phyloP scores from a whole-genome alignment of 2,888 invertebrate genomes.

The Ethmia dodecea region DNA sequence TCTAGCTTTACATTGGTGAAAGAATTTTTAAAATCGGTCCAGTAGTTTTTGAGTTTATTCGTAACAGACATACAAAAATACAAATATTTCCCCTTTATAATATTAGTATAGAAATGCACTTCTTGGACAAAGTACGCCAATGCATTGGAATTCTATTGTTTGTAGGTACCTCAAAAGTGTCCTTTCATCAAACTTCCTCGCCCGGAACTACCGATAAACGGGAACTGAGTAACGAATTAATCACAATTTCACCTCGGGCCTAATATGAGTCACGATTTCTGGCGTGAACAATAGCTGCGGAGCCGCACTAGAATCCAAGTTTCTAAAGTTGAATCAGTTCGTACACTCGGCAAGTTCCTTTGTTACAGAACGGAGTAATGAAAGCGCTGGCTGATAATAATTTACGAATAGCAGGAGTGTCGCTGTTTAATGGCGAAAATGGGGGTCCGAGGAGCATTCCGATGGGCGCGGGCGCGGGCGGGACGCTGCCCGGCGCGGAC shows the following conservation, averaged over 20 bases:
- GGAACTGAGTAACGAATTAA: slow-evolving; percentile 71
- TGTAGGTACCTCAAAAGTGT: too few species aligned
- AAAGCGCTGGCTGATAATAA: slow-evolving; percentile 75
- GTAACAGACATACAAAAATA: too few species aligned
- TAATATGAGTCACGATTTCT: slow-evolving; percentile 70
- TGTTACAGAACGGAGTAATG: slow-evolving; percentile 70
- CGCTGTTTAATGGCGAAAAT: slow-evolving; percentile 70
- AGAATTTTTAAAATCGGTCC: too few species aligned
- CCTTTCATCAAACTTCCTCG: slow-evolving; percentile 55
- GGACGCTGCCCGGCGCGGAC: slow-evolving; percentile 35
- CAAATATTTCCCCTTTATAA: too few species aligned
- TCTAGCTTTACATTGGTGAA: too few species aligned
- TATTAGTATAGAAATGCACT: too few species aligned
- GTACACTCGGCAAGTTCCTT: slow-evolving; percentile 68
- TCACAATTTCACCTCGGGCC: slow-evolving; percentile 72
- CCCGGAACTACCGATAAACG: slow-evolving; percentile 46
- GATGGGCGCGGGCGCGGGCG: slow-evolving; percentile 33
- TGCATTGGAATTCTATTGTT: slow-evolving; percentile 54
- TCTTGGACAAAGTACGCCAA: slow-evolving; percentile 31
- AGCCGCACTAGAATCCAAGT: slow-evolving; percentile 61
- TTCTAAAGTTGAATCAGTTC: slow-evolving; percentile 63
- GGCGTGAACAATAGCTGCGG: slow-evolving; percentile 59
- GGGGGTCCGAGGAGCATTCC: slow-evolving; percentile 70
- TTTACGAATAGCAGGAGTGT: slow-evolving; percentile 77
- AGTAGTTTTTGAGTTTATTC: too few species aligned